Conservation (phyloP, 2,888 invertebrate species). For the Suillia variegata region DNA sequence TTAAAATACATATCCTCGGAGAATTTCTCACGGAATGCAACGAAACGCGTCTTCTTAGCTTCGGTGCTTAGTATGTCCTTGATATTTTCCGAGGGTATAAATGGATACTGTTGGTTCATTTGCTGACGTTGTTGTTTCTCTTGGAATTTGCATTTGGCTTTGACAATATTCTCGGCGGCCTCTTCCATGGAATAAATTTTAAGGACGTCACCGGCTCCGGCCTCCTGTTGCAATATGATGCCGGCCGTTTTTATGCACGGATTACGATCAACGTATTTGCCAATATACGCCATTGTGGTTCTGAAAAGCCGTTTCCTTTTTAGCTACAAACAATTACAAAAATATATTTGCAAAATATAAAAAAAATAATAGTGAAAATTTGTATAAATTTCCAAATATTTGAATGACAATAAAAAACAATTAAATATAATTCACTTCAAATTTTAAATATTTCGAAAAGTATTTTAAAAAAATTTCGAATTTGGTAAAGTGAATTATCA, state of each 20-base stretch:
- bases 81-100: slow-evolving; percentile 33
- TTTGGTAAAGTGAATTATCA: no score
- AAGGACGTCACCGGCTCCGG: slow-evolving; percentile 29
- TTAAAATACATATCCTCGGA: slow-evolving; percentile 51
- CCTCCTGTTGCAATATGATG: slow-evolving; percentile 1
- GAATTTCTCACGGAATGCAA: slow-evolving; percentile 49
- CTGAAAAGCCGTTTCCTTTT: no score
- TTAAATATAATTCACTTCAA: no score
- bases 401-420: no score
- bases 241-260: slow-evolving; percentile 41
- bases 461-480: no score
- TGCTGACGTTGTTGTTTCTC: slow-evolving; percentile 1
- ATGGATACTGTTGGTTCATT: slow-evolving; percentile 15
- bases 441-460: no score
- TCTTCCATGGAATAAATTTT: slow-evolving; percentile 37
- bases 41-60: slow-evolving; percentile 49
- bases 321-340: neutral
- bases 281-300: slow-evolving; percentile 37
- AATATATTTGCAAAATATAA: no score
- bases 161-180: slow-evolving; percentile 42
- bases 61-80: slow-evolving; percentile 44
- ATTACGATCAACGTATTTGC: slow-evolving; percentile 41
- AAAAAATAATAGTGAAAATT: no score
- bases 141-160: slow-evolving; percentile 28
- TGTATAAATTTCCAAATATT: no score